Evolutionary conservation across 2,113 vertebrate genomes (phyloP), one percentile per base, ranked within the genome.

Genomic region (Burhinus bistriatus): DNA sequence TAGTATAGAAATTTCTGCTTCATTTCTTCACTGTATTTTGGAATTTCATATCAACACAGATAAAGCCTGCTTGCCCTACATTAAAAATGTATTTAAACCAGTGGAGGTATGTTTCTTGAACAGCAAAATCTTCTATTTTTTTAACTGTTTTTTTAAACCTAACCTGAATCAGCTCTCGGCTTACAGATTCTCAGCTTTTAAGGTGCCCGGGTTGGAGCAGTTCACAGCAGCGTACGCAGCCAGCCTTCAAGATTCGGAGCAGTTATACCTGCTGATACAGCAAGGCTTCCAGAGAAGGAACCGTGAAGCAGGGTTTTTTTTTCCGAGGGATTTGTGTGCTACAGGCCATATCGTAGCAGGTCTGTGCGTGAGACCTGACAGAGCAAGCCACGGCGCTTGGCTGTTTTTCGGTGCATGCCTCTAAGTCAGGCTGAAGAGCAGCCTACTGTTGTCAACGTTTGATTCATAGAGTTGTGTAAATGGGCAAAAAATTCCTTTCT

Each of bases 381-480:
- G 77, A 95, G 96, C 92, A 88, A 87, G 93, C 15, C 15, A 34
- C 20, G 52, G 83, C 57, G 12, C 90, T 96, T 80, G 93, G 92
- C 94, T 93, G 68, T 9, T 68, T 89, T 83, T 96, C 1, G 73
- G 95, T 94, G 96, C 82, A 58, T 98, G 96, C 96, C 97, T 98
- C 58, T 91, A 92, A 98, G 97, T 98, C 98, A 98, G 97, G 83
- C 97, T 97, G 97, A 95, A 94, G 97, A 98, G 96, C 95, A 96
- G 97, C 87, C 97, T 97, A 95, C 96, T 93, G 91, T 96, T 98
- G 98, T 98, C 98, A 98, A 71, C 89, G 7, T 98, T 98, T 98
- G 98, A 98, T 98, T 98, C 98, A 98, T 87, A 96, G 97, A 97
- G 97, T 97, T 98, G 97, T 97, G 89, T 91, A 97, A 98, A 97